Evolutionary conservation across 2,113 vertebrate genomes (phyloP), one percentile per base, ranked within the genome.

Genomic region (Corythoichthys intestinalis): DNA sequence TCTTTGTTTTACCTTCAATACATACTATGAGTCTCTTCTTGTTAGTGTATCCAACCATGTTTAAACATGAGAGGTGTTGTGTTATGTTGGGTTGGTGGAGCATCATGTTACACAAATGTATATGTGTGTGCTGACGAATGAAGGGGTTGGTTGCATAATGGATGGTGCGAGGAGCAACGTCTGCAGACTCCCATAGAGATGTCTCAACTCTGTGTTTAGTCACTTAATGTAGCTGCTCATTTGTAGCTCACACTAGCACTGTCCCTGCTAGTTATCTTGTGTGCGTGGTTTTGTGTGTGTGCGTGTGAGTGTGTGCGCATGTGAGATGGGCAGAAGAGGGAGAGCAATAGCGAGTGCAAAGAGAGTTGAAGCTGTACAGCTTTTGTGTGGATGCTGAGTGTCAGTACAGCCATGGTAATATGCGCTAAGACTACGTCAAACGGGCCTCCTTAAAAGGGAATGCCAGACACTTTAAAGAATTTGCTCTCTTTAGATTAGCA

Each of bases 151-250:
- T 49, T 74, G 17, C 39, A 68, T 76, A 71, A 62, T 66, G 81
- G 74, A 77, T 91, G 84, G 81, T 76, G 80, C 76, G 62, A 79
- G 64, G 60, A 56, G 69, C 74, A 73, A 65, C 15, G 86, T 86
- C 82, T 88, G 78, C 71, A 79, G 88, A 74, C 82, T 87, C 85
- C 88, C 77, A 81, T 82, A 58, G 90, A 85, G 86, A 86, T 77
- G 80, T 80, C 81, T 83, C 74, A 84, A 86, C 82, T 88, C 83
- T 89, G 86, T 92, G 89, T 92, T 92, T 92, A 92, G 85, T 91
- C 90, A 91, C 90, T 92, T 91, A 92, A 85, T 78, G 78, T 80
- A 92, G 87, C 90, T 85, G 89, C 88, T 91, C 86, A 91, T 92
- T 92, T 91, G 87, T 69, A 52, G 77, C 85, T 87, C 84, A 80